Conservation (phyloP, 1,140 invertebrate species). For the Zaprionus capensis region DNA sequence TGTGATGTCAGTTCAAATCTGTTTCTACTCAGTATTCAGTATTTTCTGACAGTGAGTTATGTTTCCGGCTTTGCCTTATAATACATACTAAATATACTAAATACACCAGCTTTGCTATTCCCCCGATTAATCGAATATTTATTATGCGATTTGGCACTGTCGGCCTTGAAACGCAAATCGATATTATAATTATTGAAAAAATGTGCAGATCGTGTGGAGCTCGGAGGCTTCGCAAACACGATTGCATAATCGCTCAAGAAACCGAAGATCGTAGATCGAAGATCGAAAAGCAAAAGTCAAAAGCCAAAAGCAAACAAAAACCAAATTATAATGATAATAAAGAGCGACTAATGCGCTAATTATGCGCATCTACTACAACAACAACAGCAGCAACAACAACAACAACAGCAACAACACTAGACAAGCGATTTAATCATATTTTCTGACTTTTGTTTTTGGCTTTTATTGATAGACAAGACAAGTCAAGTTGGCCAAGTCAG, state of each 20-base stretch:
- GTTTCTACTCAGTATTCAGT: neutral
- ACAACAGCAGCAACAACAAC: neutral
- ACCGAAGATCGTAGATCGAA: neutral
- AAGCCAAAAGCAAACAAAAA: slow-evolving; percentile 17
- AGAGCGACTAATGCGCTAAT: slow-evolving; percentile 51
- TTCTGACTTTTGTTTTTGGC: slow-evolving; percentile 9
- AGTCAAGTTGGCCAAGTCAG: slow-evolving; percentile 22
- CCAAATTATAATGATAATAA: slow-evolving; percentile 47
- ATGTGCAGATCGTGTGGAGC: slow-evolving; percentile 11
- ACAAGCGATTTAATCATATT: slow-evolving; percentile 22
- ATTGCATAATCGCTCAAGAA: slow-evolving; percentile 4
- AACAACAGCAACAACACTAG: slow-evolving; percentile 21
- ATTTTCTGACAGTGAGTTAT: neutral
- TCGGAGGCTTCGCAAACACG: neutral
- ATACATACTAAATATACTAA: neutral
- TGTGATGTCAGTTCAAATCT: neutral
- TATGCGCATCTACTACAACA: slow-evolving; percentile 49
- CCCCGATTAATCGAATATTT: slow-evolving; percentile 14
- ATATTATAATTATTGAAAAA: slow-evolving; percentile 47
- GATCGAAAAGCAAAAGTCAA: slow-evolving; percentile 5
- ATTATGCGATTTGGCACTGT: slow-evolving; percentile 36
- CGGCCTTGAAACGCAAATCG: slow-evolving; percentile 41
- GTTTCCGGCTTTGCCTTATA: neutral
- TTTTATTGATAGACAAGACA: slow-evolving; percentile 18
- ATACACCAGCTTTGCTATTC: neutral